These are phyloP conservation scores for Mastomys coucha DNA, from an alignment of 2,113 vertebrate species.

Conservation along the genomic window DNA sequence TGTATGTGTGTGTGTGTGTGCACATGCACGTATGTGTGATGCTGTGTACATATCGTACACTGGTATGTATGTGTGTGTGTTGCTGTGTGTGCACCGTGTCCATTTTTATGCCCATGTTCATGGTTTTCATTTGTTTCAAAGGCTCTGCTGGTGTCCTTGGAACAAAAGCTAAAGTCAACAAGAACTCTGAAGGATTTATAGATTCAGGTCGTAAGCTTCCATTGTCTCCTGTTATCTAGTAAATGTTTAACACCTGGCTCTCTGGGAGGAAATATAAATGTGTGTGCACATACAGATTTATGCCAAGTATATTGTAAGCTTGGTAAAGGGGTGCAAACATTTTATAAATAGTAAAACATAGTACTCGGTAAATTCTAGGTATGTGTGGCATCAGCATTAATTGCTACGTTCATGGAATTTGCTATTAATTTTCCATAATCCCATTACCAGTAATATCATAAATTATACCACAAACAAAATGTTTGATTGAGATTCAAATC, in stretches of 20 bases:
- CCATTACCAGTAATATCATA: not conserved
- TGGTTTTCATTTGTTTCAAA: conserved; percentile 42
- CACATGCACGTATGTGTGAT: too few relatives aligned
- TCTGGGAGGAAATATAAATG: not conserved
- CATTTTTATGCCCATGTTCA: too few relatives aligned
- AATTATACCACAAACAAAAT: conserved; percentile 28
- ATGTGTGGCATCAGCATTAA: not conserved
- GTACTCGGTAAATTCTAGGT: not conserved
- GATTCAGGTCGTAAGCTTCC: conserved; percentile 35
- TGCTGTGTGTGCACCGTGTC: not conserved
- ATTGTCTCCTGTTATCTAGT: conserved; percentile 58
- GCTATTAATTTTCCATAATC: conserved; percentile 32
- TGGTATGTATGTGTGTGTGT: not conserved
- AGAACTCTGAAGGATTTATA: conserved; percentile 29
- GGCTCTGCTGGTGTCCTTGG: conserved; percentile 45
- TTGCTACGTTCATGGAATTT: conserved; percentile 45
- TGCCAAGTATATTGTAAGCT: not conserved
- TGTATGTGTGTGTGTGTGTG: not conserved
- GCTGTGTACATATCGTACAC: not conserved
- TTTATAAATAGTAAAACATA: conserved; percentile 5
- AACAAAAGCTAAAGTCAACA: conserved; percentile 44
- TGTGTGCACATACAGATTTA: not conserved
- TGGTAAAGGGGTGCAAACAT: conserved; percentile 13
- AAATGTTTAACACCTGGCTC: conserved; percentile 46
- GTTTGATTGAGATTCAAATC: not conserved